Evolutionary conservation across 2,113 vertebrate genomes (phyloP).

Genomic region (Channa argus): DNA sequence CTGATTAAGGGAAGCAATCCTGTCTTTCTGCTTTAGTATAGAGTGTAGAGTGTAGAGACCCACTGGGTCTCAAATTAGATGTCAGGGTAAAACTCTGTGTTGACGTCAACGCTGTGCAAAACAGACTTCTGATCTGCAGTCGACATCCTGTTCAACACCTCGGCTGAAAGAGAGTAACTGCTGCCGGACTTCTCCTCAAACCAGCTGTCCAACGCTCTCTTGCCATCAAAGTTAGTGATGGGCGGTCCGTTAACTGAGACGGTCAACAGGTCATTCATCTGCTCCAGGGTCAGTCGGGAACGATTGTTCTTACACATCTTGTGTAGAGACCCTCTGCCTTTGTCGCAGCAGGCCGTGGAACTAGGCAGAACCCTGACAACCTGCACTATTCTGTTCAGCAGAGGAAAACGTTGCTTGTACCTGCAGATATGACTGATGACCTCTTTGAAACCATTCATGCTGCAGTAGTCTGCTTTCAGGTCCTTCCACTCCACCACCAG

Average conservation of each 20-base stretch:
- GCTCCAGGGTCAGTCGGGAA: constrained; percentile 91
- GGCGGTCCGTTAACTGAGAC: constrained; percentile 91
- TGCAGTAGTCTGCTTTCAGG: constrained; percentile 94
- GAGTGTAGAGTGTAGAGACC: too few species aligned
- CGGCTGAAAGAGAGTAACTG: constrained; percentile 87
- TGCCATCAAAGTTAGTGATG: constrained; percentile 92
- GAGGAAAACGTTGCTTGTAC: constrained; percentile 92
- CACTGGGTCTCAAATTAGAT: constrained; percentile 74
- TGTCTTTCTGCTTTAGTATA: background rate
- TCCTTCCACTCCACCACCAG: constrained; percentile 93
- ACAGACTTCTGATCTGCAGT: constrained; percentile 87
- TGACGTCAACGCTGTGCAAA: constrained; percentile 87
- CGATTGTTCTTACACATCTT: constrained; percentile 90
- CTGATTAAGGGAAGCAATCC: background rate
- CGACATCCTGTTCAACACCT: constrained; percentile 90
- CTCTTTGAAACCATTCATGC: constrained; percentile 93
- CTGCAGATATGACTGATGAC: constrained; percentile 90
- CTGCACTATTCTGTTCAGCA: constrained; percentile 91
- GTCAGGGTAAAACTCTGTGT: constrained; percentile 90
- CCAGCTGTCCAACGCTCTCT: constrained; percentile 95
- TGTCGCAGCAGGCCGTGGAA: constrained; percentile 92
- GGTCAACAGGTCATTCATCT: constrained; percentile 91
- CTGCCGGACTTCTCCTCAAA: constrained; percentile 97
- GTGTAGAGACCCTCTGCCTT: constrained; percentile 89
- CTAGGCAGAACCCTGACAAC: constrained; percentile 91